Evolutionary conservation across 2,797 vertebrate genomes (phyloP), one percentile per base, ranked within the genome.

Genomic region (Cossypha heuglini): DNA sequence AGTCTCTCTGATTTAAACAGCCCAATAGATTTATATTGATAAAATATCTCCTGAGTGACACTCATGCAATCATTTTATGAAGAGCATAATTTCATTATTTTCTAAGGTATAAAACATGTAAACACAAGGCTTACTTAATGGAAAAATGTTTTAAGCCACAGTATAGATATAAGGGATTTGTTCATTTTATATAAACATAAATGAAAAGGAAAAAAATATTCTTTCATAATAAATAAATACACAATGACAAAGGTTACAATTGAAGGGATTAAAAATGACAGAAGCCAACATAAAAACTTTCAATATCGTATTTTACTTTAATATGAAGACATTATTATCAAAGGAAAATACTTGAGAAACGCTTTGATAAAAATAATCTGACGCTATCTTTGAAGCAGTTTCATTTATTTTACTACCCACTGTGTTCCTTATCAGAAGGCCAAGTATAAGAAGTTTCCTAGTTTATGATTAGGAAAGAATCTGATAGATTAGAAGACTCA

Each of bases 341-440:
- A 98, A 98, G 97, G 93, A 95, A 98, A 98, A 97, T 98, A 98
- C 98, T 98, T 97, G 97, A 97, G 96, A 98, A 98, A 97, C 38
- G 96, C 97, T 98, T 98, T 98, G 98, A 99, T 99, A 98, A 98
- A 99, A 98, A 98, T 99, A 99, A 99, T 99, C 98, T 98, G 98
- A 97, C 66, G 90, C 97, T 98, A 99, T 99, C 99, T 99, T 98
- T 98, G 98, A 99, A 98, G 98, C 97, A 25, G 97, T 98, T 98
- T 98, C 98, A 98, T 99, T 99, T 98, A 98, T 98, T 99, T 98
- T 98, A 97, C 98, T 98, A 98, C 98, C 98, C 98, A 97, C 98
- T 98, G 98, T 98, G 95, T 96, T 98, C 97, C 98, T 99, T 99
- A 99, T 99, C 98, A 96, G 97, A 93, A 97, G 98, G 98, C 98